Conservation (phyloP, 2,797 vertebrate genomes). For the Sebastes hopkinsi region DNA sequence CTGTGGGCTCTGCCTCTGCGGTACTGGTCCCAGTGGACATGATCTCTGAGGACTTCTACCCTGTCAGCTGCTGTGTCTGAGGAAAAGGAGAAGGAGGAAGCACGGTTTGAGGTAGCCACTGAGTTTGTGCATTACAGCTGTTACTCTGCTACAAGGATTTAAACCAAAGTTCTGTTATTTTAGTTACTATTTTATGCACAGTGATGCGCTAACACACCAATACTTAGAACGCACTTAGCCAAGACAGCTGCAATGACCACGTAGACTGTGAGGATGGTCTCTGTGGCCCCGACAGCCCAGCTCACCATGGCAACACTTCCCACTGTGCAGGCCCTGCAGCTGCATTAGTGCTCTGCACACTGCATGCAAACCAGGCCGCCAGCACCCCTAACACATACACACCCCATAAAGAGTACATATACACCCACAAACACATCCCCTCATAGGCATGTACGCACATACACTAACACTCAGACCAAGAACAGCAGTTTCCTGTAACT, state of each 20-base stretch:
- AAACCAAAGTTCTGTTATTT: neutral
- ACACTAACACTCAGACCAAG: neutral
- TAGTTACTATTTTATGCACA: neutral
- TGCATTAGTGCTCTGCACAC: slow-evolving; percentile 71
- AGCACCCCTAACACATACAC: slow-evolving; percentile 32
- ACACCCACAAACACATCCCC: slow-evolving; percentile 16
- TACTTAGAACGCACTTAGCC: slow-evolving; percentile 34
- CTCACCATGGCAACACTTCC: slow-evolving; percentile 86
- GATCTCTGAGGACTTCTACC: slow-evolving; percentile 73
- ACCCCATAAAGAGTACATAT: slow-evolving; percentile 10
- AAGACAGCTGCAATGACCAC: slow-evolving; percentile 67
- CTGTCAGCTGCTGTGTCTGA: slow-evolving; percentile 60
- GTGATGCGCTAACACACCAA: neutral
- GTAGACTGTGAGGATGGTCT: slow-evolving; percentile 63
- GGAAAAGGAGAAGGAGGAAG: slow-evolving; percentile 31
- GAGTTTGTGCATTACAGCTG: slow-evolving; percentile 17
- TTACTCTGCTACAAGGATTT: slow-evolving; percentile 1
- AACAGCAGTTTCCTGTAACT: slow-evolving; percentile 1
- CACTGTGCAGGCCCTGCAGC: slow-evolving; percentile 78
- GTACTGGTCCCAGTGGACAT: slow-evolving; percentile 70
- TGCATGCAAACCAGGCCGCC: slow-evolving; percentile 72
- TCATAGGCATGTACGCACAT: neutral
- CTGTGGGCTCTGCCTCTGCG: slow-evolving; percentile 55
- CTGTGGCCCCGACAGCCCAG: slow-evolving; percentile 67
- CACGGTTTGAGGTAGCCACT: slow-evolving; percentile 20